Base-by-base conservation (phyloP, 2,888 invertebrate species). In the Stenurella melanura region DNA sequence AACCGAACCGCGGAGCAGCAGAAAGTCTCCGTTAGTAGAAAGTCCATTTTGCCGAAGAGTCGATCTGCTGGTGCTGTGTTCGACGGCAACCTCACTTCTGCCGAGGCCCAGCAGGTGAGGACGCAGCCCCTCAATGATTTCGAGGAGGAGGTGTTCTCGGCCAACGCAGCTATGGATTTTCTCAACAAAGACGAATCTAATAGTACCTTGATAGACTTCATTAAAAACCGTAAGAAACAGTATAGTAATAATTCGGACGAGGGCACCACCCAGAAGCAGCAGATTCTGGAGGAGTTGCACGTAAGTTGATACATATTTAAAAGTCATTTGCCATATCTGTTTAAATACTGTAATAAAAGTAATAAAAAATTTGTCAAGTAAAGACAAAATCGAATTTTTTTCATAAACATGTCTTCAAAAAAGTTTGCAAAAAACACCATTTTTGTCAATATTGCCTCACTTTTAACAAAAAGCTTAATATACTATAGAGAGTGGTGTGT, bases 271-370 rank as follows among this genome's bases (percentile, higher is more conserved):
- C 92, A 93, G 83, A 93, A 94, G 85, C 93, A 94, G 87, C 93
- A 94, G 87, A 94, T 95, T 84, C 90, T 94, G 42, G 94, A 94
- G 84, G 94, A 95, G 87, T 88, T 93, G 78, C 91, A 92, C 79
- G 89, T 89, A 85, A 83, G 86, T 84, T 54, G 34, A 26, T 42
- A 15, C 15, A 1, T 42, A 56, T 18, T 54, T n/a, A n/a, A n/a
- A n/a, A n/a, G n/a, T n/a, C 18, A 6, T 17, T 19, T 21, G 12
- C n/a, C 61, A 21, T 30, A 21, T 3, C n/a, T n/a, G n/a, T n/a
- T n/a, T n/a, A n/a, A n/a, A n/a, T n/a, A n/a, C n/a, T n/a, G n/a
- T n/a, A n/a, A n/a, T n/a, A n/a, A n/a, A n/a, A n/a, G n/a, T n/a
- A n/a, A n/a, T n/a, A n/a, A n/a, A n/a, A n/a, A n/a, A n/a, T n/a